These are phyloP conservation scores for Crambe crambe DNA, from an alignment of 37 sponge, comb jelly and placozoan genomes.

Conservation along the genomic window DNA sequence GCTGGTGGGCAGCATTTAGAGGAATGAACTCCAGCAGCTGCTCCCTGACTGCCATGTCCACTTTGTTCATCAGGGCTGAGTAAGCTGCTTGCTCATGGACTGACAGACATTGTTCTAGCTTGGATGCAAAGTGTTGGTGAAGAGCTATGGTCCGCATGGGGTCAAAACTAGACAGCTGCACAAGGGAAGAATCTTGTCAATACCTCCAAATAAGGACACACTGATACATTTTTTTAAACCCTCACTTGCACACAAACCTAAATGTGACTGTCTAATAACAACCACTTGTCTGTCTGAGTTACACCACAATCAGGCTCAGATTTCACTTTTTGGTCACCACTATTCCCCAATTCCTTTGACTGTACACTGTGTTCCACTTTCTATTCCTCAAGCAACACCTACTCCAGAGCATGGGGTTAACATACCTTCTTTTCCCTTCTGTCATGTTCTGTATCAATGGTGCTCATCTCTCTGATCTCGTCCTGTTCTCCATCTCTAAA, in stretches of 20 bases:
- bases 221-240: neutral
- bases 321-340: no score
- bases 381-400: no score
- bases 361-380: no score
- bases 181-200: neutral
- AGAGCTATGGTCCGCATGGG: constrained; percentile 47
- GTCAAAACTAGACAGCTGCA: constrained; percentile 55
- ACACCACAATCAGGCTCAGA: no score
- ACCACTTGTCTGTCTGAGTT: no score
- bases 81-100: constrained; percentile 29
- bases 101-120: constrained; percentile 52
- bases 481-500: constrained; percentile 22
- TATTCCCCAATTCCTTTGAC: no score
- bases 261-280: neutral
- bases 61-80: constrained; percentile 22
- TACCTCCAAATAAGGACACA: neutral
- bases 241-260: no score
- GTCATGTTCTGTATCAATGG: no score
- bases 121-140: constrained; percentile 31
- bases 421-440: no score
- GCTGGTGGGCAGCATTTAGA: neutral
- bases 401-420: no score
- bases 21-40: constrained; percentile 48
- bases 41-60: constrained; percentile 33
- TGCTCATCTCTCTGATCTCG: neutral